Evolutionary conservation across 2,113 vertebrate genomes (phyloP).

Genomic region (Callospermophilus lateralis): DNA sequence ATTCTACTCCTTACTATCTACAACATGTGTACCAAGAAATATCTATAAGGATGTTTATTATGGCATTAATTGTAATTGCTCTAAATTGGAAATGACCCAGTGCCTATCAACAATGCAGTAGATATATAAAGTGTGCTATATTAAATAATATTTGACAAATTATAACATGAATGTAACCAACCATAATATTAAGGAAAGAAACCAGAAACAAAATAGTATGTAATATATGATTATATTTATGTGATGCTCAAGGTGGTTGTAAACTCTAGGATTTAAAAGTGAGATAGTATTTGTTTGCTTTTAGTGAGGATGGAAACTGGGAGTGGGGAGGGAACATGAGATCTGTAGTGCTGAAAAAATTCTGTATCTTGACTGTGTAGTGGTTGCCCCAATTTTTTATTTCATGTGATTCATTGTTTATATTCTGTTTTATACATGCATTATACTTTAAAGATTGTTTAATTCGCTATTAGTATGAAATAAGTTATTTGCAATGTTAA

Average conservation of each 20-base stretch:
- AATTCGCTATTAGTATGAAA: neutral
- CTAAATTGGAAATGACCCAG: conserved; percentile 44
- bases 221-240: neutral
- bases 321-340: neutral
- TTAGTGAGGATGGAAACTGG: neutral
- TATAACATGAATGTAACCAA: neutral
- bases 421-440: neutral
- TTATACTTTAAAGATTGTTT: neutral
- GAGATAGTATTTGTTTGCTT: neutral
- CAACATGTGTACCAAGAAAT: neutral
- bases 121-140: neutral
- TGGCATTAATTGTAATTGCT: conserved; percentile 57
- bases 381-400: neutral
- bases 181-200: neutral
- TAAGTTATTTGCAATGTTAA: neutral
- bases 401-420: neutral
- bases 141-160: conserved; percentile 27
- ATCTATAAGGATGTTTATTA: conserved; percentile 34
- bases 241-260: neutral
- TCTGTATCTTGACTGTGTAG: neutral
- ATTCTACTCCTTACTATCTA: conserved; percentile 39
- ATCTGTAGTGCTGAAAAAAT: neutral
- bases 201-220: neutral
- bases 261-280: neutral
- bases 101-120: neutral